A percentile compares a stretch with the other conserved stretches of the same genome.
Conservation (phyloP, 2,113 vertebrate genomes). For the Dolichotis patagonum region DNA sequence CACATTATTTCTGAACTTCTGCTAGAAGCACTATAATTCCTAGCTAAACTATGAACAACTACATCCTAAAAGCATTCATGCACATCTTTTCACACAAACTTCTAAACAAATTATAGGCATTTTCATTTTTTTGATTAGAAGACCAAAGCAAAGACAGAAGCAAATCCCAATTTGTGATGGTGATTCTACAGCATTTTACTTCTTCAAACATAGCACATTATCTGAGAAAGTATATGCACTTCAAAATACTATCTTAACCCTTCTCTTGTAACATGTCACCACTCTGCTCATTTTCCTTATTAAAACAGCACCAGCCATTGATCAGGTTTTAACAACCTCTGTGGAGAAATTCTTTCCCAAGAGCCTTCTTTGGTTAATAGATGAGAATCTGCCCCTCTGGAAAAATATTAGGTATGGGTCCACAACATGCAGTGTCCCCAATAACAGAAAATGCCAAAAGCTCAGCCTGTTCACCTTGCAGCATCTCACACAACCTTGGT, state of each 20-base stretch:
- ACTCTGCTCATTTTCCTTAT: neutral
- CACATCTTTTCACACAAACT: constrained; percentile 24
- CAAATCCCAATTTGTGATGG: neutral
- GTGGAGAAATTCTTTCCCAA: neutral
- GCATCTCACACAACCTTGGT: neutral
- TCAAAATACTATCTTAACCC: constrained; percentile 44
- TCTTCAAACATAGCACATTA: neutral
- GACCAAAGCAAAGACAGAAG: neutral
- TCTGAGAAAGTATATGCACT: neutral
- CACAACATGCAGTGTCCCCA: neutral
- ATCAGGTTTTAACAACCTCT: constrained; percentile 26
- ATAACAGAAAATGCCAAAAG: constrained; percentile 11
- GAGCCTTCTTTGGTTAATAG: neutral
- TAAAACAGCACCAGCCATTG: neutral
- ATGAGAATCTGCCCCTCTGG: neutral
- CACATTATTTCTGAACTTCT: constrained; percentile 24
- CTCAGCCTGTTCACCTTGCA: neutral
- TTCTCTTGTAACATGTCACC: neutral
- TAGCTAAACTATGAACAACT: neutral
- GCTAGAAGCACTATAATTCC: neutral
- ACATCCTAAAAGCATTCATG: neutral
- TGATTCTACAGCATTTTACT: neutral
- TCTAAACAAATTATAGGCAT: neutral
- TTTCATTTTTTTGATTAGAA: constrained; percentile 20
- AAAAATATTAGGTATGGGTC: neutral